phyloP scores from a whole-genome alignment of 2,113 vertebrate species.

The Myiopsitta monachus region DNA sequence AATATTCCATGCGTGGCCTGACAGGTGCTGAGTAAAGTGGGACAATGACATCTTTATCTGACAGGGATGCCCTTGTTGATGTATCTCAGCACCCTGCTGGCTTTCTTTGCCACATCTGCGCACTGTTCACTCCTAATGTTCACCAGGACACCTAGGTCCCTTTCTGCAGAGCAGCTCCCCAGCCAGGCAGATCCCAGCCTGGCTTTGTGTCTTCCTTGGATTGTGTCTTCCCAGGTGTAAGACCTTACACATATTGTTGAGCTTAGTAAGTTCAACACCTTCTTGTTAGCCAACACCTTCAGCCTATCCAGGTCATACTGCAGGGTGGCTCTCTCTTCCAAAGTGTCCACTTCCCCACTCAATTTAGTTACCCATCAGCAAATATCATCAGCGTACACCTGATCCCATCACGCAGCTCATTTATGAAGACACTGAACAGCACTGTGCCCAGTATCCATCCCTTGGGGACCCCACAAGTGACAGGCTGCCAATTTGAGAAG shows the following conservation, averaged over 20 bases:
- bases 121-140: neutral
- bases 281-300: neutral
- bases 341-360: neutral
- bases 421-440: neutral
- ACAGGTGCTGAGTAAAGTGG: neutral
- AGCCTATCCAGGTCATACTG: neutral
- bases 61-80: neutral
- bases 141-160: neutral
- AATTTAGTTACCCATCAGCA: neutral
- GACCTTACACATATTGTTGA: neutral
- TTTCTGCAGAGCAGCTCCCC: neutral
- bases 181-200: neutral
- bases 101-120: neutral
- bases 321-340: neutral
- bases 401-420: neutral
- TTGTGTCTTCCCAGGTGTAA: neutral
- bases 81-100: neutral
- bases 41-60: neutral
- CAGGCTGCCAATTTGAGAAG: neutral
- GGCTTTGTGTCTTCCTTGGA: neutral
- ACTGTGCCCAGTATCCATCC: neutral
- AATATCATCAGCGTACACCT: neutral
- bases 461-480: neutral
- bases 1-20: neutral
- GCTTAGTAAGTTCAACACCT: neutral